Evolutionary conservation across 2,797 vertebrate genomes (phyloP), one percentile per base, ranked within the genome.

Genomic region (Characodon lateralis): DNA sequence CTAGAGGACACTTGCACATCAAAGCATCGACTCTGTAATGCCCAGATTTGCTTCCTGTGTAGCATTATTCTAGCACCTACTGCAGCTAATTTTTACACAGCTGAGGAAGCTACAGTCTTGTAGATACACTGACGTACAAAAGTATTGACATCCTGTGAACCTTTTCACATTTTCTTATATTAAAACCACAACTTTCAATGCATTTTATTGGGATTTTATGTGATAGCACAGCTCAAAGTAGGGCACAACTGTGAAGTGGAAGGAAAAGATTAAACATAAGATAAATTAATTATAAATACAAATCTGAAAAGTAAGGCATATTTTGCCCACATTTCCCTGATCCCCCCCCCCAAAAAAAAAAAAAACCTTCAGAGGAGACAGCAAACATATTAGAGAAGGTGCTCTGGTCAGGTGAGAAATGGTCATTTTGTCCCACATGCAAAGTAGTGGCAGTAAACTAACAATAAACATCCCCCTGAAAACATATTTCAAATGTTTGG

Each of bases 1-100:
- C 91, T 74, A 2, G 80, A 88, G 91, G 91, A 83, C 85, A 73
- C 81, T 82, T 82, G 65, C 86, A 92, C 89, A 89, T 93, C 90
- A 93, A 93, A 91, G 91, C 78, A 55, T 53, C 1, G 51, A 85
- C 88, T 85, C 82, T 79, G 55, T 86, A 91, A 90, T 81, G 84
- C 70, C 80, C 80, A 73, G 68, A 84, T 87, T 83, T 74, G 79
- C 81, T 82, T 86, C 78, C 77, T 63, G 80, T 79, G 81, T 78
- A 82, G 74, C 73, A 51, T 85, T 85, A 84, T 82, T 85, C 82
- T 78, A 22, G 77, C 41, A 59, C 82, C 72, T 79, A 84, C 74
- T 79, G 80, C 74, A 79, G 76, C 63, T 71, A 78, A 82, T 90
- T 91, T 77, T 76, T 66, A 87, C 80, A 88, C 84, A 78, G 74